Evolutionary conservation across 2,113 vertebrate genomes (phyloP).

Genomic region (Notothenia rossii): DNA sequence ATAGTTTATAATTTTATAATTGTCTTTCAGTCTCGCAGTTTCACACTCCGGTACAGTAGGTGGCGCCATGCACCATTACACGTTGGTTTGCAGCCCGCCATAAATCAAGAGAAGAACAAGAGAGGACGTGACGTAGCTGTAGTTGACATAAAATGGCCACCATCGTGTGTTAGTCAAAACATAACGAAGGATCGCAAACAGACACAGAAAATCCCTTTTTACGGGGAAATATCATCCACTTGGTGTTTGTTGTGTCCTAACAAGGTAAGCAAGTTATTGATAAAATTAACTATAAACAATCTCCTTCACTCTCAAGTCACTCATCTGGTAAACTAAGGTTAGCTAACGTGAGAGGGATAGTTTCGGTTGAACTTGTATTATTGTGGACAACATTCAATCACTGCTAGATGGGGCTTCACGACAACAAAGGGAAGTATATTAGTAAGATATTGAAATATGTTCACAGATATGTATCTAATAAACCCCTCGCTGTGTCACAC

Average conservation of each 20-base stretch:
- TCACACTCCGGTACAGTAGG: too few relatives aligned
- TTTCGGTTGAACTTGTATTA: neutral
- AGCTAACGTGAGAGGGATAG: neutral
- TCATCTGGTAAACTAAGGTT: neutral
- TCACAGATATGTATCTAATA: neutral
- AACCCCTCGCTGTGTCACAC: neutral
- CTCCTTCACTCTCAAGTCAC: neutral
- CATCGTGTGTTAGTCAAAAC: conserved; percentile 31
- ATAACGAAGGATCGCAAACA: neutral
- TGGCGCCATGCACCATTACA: too few relatives aligned
- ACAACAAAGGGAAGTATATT: neutral
- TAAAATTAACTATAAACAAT: neutral
- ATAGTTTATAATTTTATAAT: too few relatives aligned
- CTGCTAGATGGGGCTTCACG: neutral
- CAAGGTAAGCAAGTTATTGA: conserved; percentile 18
- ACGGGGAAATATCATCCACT: neutral
- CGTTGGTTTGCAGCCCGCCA: too few relatives aligned
- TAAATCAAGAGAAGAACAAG: conserved; percentile 7
- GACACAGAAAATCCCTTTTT: neutral
- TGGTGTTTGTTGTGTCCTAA: neutral
- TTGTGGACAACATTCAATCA: neutral
- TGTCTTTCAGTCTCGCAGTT: too few relatives aligned
- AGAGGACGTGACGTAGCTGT: conserved; percentile 36
- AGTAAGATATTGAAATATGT: neutral
- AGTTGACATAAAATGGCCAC: conserved; percentile 63